Conservation (phyloP, 2,113 vertebrate genomes). For the Tyrannus savana region DNA sequence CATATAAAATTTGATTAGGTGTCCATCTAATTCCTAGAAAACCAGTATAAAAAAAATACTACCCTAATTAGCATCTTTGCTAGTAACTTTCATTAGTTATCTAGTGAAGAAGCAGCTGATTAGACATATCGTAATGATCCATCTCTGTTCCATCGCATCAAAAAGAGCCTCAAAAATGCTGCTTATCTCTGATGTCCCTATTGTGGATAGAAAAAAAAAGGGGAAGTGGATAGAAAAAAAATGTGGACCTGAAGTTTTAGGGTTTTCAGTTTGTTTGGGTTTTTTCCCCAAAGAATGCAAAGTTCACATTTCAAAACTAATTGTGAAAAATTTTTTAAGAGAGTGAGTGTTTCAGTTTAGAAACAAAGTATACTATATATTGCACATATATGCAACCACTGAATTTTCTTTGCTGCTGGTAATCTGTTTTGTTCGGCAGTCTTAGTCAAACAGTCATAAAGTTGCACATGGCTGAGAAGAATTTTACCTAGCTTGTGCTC, state of each 20-base stretch:
- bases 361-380: background rate
- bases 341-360: background rate
- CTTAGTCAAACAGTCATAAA: background rate
- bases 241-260: background rate
- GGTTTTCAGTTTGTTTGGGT: background rate
- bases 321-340: background rate
- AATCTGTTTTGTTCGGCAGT: background rate
- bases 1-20: background rate
- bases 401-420: background rate
- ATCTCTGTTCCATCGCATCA: background rate
- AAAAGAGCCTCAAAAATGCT: background rate
- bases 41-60: background rate
- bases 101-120: background rate
- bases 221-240: background rate
- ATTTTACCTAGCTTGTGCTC: background rate
- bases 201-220: background rate
- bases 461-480: background rate
- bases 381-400: background rate
- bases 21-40: background rate
- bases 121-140: background rate
- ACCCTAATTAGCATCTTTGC: background rate
- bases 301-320: background rate
- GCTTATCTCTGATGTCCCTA: background rate
- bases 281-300: background rate
- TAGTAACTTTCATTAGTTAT: background rate